Evolutionary conservation across 2,888 invertebrate species (phyloP), one percentile per base, ranked within the genome.

Genomic region (Trichopoda pennipes): DNA sequence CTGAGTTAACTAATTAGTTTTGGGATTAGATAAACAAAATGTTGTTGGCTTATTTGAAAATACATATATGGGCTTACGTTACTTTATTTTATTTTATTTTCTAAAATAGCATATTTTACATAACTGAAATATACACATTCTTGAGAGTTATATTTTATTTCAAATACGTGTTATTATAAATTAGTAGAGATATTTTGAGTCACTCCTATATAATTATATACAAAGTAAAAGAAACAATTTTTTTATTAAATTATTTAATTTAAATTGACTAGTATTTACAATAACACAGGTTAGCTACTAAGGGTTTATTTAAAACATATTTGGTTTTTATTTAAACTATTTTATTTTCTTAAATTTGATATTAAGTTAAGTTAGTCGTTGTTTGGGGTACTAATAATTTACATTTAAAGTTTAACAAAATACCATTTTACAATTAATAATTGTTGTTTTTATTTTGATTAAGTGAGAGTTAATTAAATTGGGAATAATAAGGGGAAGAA

Each of bases 241-340:
- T 38, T 51, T 49, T 49, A 32, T 47, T 66, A 60, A 77, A 47
- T 64, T 49, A 42, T 19, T 38, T 77, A 77, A 19, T 28, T 56
- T 56, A 51, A 44, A 70, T 64, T 16, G 47, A 58, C 77, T 80
- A 80, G 60, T 38, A 83, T 83, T 73, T 76, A 77, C 75, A 82
- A 23, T 78, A 66, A 68, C 61, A 77, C 16, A 56, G 64, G 76
- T 80, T 76, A 83, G 80, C 80, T 80, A 68, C 80, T 60, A 63
- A 42, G 9, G 35, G 53, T 55, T 77, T 63, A 49, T 49, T 72
- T 58, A 53, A 23, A 12, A 69, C 16, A 23, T 56, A 28, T 9
- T 68, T 49, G 49, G 23, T 38, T 23, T 35, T 49, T 42, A 35
- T 42, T n/a, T n/a, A n/a, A 21, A 38, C 42, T 58, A 17, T 66